Evolutionary conservation across 2,888 invertebrate species (phyloP).

Genomic region (Venustoraphidia nigricollis): DNA sequence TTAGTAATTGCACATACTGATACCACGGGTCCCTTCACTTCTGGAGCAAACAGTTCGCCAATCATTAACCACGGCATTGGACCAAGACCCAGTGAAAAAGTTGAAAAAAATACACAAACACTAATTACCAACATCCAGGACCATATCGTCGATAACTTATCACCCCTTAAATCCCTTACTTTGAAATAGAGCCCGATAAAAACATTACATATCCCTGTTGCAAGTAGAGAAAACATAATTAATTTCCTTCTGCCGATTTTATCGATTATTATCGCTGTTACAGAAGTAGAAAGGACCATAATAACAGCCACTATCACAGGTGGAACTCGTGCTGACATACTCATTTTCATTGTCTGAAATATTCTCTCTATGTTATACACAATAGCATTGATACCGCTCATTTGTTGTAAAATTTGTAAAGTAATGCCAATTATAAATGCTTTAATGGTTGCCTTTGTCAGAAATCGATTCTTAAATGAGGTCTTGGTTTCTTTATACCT

Average conservation of each 20-base stretch:
- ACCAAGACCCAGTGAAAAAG: conserved; percentile 30
- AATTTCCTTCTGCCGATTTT: conserved; percentile 60
- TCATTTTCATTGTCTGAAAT: conserved; percentile 41
- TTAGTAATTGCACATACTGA: conserved; percentile 28
- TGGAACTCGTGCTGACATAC: no score
- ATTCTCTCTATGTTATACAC: conserved; percentile 61
- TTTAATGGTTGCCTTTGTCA: conserved; percentile 17
- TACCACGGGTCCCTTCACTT: conserved; percentile 23
- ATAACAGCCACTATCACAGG: conserved; percentile 61
- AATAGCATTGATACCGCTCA: conserved; percentile 64
- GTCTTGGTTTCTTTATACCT: conserved; percentile 5
- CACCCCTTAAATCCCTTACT: conserved; percentile 31
- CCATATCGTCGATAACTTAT: conserved; percentile 19
- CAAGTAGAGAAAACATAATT: conserved; percentile 51
- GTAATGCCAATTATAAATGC: conserved; percentile 22
- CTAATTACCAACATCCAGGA: conserved; percentile 25
- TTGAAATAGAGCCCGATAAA: conserved; percentile 55
- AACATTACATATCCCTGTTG: conserved; percentile 50
- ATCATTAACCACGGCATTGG: conserved; percentile 33
- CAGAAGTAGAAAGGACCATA: conserved; percentile 52
- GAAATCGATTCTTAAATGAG: not conserved
- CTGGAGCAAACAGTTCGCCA: conserved; percentile 31
- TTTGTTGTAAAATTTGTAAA: conserved; percentile 52
- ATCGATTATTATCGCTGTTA: conserved; percentile 55
- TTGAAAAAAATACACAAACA: conserved; percentile 26